These are phyloP conservation scores for Siderastrea radians DNA, from an alignment of 92 coral and sea anemone species.

Conservation along the genomic window DNA sequence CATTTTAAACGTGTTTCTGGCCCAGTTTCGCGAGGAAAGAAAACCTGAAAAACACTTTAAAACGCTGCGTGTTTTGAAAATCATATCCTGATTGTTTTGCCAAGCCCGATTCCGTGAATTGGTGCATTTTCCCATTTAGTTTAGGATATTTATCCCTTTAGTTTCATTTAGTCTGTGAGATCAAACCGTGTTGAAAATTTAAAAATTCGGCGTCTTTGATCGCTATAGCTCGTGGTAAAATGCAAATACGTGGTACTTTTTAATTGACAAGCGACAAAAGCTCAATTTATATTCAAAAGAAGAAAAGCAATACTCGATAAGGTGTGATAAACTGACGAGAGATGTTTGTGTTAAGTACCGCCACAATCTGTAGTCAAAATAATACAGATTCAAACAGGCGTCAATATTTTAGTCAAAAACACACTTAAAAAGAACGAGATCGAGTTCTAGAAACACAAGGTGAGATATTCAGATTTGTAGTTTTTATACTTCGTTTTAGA, in stretches of 20 bases:
- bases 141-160: too few relatives aligned
- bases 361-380: background rate
- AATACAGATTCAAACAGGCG: background rate
- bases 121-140: too few relatives aligned
- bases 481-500: background rate
- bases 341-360: background rate
- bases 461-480: background rate
- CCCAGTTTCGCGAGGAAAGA: too few relatives aligned
- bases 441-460: background rate
- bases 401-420: background rate
- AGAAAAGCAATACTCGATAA: background rate
- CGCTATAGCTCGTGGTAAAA: background rate
- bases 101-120: too few relatives aligned
- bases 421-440: background rate
- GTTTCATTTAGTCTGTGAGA: too few relatives aligned
- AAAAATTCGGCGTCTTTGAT: background rate
- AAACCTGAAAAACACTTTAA: too few relatives aligned
- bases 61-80: background rate
- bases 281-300: background rate
- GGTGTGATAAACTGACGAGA: background rate
- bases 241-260: background rate
- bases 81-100: too few relatives aligned
- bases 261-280: background rate
- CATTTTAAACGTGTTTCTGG: background rate
- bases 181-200: too few relatives aligned